These are phyloP conservation scores for Agrochola lychnidis DNA, from an alignment of 2,888 invertebrate species.

Conservation along the genomic window DNA sequence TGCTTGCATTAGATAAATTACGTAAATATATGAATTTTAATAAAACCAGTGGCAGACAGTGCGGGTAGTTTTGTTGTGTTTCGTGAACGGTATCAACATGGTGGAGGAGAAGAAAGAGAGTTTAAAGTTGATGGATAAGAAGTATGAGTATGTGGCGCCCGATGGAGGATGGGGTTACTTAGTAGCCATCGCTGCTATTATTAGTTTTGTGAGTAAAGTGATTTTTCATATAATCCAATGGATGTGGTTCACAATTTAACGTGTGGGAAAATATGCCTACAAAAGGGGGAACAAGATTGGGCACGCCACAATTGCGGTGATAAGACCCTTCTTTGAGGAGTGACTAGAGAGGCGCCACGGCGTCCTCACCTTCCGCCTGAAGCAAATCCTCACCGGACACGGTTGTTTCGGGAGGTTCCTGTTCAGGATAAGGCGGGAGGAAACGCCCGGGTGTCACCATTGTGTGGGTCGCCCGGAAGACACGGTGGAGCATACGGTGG, in stretches of 20 bases:
- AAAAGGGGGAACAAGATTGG: neutral
- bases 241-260: neutral
- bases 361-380: too few species aligned
- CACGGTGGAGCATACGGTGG: too few species aligned
- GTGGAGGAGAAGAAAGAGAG: constrained; percentile 52
- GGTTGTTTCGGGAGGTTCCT: too few species aligned
- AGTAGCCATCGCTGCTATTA: constrained; percentile 90
- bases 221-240: neutral
- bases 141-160: constrained; percentile 83
- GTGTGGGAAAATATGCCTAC: neutral
- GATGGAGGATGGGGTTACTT: constrained; percentile 94
- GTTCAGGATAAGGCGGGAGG: too few species aligned
- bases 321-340: too few species aligned
- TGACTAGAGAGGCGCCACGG: too few species aligned
- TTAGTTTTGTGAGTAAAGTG: constrained; percentile 90
- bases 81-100: constrained; percentile 58
- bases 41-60: constrained; percentile 37
- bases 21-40: constrained; percentile 47
- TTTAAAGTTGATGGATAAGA: constrained; percentile 63
- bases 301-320: too few species aligned
- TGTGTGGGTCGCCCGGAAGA: too few species aligned
- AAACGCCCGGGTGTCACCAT: too few species aligned
- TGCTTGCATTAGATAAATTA: constrained; percentile 41
- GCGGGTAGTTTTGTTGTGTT: constrained; percentile 21
- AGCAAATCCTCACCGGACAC: too few species aligned